Evolutionary conservation across 2,113 vertebrate species (phyloP), one percentile per base, ranked within the genome.

Genomic region (Phocoena phocoena): DNA sequence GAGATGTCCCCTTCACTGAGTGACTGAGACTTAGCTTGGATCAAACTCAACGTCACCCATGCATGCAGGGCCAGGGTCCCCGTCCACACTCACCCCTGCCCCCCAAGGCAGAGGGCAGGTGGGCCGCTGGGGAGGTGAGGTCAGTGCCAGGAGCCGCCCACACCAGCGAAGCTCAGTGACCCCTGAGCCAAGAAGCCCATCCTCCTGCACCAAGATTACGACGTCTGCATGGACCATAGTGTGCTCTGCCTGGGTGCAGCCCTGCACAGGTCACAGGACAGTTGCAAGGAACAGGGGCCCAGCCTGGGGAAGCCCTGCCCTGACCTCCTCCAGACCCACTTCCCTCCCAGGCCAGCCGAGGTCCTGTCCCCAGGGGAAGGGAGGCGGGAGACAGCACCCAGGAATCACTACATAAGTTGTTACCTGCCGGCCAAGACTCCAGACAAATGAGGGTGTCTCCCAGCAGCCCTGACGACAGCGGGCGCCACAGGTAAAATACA

Each of bases 81-180:
- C 0, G 0, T n/a, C 20, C 55, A 18, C 8, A 11, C 3, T 38
- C 2, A 1, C 11, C 36, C 2, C 3, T 38, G 36, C 18, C 38
- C 36, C 53, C 13, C 53, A 10, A 38, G 0, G 17, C 50, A 23
- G 86, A 62, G 53, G 55, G 38, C 38, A 47, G 55, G 13, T 44
- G 5, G 28, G 38, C 38, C 0, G 0, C 28, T 21, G 55, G 55
- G 14, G 21, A 63, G 70, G 41, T 1, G 8, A 33, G 58, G 58
- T 11, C 5, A 12, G 28, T 3, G 36, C 53, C 26, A 21, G 18
- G 53, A 25, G 36, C 28, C 0, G 0, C 20, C 50, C 5, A 23
- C 47, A 15, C 13, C 47, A 8, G 21, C 8, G 44, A 25, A 1
- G 21, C 21, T n/a, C 63, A 26, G 44, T 18, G 33, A 26, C 0